These are phyloP conservation scores for Astropecten irregularis DNA, from an alignment of 53 echinoderm and acorn worm genomes.

Conservation along the genomic window DNA sequence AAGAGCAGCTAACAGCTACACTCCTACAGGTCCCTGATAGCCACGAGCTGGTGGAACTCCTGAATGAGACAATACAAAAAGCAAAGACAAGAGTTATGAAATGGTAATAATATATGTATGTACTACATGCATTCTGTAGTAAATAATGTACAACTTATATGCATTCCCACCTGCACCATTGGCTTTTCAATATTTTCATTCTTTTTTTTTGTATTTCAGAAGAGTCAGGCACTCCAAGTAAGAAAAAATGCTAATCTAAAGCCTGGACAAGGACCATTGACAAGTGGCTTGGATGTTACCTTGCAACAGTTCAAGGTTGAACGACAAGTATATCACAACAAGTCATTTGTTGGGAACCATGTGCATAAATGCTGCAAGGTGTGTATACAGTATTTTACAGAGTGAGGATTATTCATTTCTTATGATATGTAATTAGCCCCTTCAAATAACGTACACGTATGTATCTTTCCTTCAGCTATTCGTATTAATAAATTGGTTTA, in stretches of 20 bases:
- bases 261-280: constrained; percentile 39
- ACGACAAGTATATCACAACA: constrained; percentile 48
- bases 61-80: constrained; percentile 6
- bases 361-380: constrained; percentile 38
- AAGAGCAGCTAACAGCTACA: constrained; percentile 26
- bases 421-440: neutral
- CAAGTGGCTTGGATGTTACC: constrained; percentile 3
- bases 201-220: constrained; percentile 10
- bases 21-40: constrained; percentile 1
- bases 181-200: too few species aligned
- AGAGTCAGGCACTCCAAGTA: neutral
- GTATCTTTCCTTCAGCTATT: neutral
- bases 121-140: neutral
- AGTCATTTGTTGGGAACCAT: constrained; percentile 54
- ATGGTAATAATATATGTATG: constrained; percentile 15
- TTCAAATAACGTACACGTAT: neutral
- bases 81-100: neutral
- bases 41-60: neutral
- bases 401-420: neutral
- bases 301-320: constrained; percentile 19
- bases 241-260: neutral
- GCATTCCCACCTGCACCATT: neutral
- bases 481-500: neutral
- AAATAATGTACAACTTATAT: neutral
- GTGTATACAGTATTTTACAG: neutral